phyloP scores from a whole-genome alignment of 2,888 invertebrate genomes.

The Gymnocheta viridis region DNA sequence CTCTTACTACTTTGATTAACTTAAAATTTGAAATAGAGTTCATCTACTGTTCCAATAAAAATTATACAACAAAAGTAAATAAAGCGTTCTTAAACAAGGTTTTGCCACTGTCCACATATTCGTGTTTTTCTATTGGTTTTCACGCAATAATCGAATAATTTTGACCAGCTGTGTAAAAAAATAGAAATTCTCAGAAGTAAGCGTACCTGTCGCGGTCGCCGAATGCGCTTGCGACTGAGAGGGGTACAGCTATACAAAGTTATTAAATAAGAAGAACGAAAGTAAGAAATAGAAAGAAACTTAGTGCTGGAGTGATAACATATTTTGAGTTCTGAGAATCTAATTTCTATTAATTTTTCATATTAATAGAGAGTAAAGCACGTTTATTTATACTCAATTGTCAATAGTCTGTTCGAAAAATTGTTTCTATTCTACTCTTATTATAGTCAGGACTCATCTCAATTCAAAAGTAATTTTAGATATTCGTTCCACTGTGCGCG shows the following conservation, averaged over 20 bases:
- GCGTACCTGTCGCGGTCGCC: conserved; percentile 40
- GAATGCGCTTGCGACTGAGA: conserved; percentile 54
- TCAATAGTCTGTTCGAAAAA: background rate
- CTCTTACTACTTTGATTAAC: background rate
- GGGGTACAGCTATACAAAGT: background rate
- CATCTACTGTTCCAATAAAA: conserved; percentile 21
- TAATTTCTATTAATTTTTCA: no score
- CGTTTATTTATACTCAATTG: no score
- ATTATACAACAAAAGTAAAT: conserved; percentile 9
- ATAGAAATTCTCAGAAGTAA: background rate
- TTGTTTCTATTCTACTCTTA: background rate
- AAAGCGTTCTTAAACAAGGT: conserved; percentile 6
- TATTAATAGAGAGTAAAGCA: no score
- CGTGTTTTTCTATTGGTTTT: background rate
- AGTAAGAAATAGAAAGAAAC: no score
- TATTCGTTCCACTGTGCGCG: background rate
- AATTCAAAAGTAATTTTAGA: no score
- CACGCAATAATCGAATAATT: background rate
- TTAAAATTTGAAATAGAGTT: background rate
- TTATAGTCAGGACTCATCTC: background rate
- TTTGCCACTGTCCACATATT: background rate
- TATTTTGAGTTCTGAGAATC: no score
- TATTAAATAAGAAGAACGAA: background rate
- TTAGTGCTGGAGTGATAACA: no score
- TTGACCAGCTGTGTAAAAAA: conserved; percentile 35